A percentile compares a stretch with the other conserved stretches of the same genome.
Conservation (phyloP, 2,888 invertebrate species). For the Pandemis heparana region DNA sequence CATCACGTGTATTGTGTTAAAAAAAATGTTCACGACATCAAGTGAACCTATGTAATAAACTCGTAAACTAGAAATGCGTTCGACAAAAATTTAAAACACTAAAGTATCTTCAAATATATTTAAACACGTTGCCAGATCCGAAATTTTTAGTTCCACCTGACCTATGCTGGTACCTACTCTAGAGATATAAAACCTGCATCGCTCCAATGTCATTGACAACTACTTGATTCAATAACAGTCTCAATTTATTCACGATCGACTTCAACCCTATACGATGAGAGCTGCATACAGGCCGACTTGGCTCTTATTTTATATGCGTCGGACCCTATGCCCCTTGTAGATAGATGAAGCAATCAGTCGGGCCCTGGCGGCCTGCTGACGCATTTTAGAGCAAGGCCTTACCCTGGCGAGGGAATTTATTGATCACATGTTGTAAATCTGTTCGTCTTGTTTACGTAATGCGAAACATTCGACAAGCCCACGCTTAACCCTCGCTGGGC, state of each 20-base stretch:
- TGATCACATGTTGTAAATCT: slow-evolving; percentile 78
- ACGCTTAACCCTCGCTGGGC: slow-evolving; percentile 24
- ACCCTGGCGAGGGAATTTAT: slow-evolving; percentile 72
- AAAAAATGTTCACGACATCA: too few relatives aligned
- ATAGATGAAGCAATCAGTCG: slow-evolving; percentile 81
- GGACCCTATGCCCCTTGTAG: slow-evolving; percentile 64
- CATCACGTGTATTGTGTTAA: too few relatives aligned
- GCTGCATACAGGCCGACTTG: slow-evolving; percentile 55
- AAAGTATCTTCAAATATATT: too few relatives aligned
- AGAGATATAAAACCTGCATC: background rate
- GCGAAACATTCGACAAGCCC: slow-evolving; percentile 48
- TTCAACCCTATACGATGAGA: slow-evolving; percentile 4
- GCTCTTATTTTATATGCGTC: slow-evolving; percentile 73
- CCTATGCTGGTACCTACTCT: background rate
- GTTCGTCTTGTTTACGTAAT: slow-evolving; percentile 67
- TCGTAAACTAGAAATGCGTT: too few relatives aligned
- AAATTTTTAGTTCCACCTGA: too few relatives aligned
- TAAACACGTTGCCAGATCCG: too few relatives aligned
- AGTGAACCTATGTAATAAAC: too few relatives aligned
- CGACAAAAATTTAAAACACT: too few relatives aligned
- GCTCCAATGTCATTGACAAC: background rate
- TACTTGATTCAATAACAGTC: background rate
- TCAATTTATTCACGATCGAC: background rate
- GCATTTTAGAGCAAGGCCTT: slow-evolving; percentile 66
- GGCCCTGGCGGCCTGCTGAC: slow-evolving; percentile 74